A percentile compares a stretch with the other conserved stretches of the same genome.
Evolutionary conservation across 2,113 vertebrate species (phyloP).

Genomic region (Alethe diademata): DNA sequence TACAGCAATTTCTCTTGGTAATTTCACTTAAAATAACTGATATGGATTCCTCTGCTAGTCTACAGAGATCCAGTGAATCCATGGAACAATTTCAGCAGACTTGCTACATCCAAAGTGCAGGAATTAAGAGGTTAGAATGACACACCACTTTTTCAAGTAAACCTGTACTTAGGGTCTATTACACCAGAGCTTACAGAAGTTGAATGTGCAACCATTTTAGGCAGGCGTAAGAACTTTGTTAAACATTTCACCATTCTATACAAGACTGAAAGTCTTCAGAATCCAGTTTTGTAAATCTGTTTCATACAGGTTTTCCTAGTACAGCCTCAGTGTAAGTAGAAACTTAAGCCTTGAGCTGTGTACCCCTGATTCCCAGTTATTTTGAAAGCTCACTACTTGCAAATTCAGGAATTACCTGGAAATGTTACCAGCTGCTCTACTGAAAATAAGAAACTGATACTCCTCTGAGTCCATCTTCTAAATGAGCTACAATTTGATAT

Average conservation of each 20-base stretch:
- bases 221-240: neutral
- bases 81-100: neutral
- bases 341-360: neutral
- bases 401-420: neutral
- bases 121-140: neutral
- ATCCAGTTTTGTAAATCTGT: neutral
- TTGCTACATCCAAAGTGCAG: neutral
- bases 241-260: neutral
- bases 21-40: neutral
- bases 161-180: too few relatives aligned
- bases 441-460: neutral
- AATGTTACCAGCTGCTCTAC: neutral
- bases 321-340: neutral
- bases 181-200: neutral
- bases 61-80: neutral
- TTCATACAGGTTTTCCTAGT: neutral
- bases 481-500: neutral
- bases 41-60: neutral
- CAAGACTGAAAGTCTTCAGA: neutral
- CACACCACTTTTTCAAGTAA: neutral
- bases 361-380: neutral
- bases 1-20: neutral
- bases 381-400: neutral
- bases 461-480: neutral
- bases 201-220: neutral